Conservation (phyloP, 2,888 invertebrate genomes). For the Empis livida region DNA sequence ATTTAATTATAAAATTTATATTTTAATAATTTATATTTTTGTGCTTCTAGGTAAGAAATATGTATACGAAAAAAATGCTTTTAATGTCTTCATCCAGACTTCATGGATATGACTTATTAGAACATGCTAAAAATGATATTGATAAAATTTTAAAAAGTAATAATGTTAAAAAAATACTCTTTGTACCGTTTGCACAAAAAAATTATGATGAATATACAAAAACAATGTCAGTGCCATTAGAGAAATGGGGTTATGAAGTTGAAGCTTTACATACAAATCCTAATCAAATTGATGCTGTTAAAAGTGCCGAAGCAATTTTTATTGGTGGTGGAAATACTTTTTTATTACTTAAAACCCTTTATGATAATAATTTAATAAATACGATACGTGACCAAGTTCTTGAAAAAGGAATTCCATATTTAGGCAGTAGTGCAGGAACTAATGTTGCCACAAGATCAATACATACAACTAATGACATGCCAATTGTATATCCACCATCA, state of each 20-base stretch:
- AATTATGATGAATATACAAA: constrained; percentile 52
- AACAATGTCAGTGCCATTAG: constrained; percentile 44
- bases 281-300: constrained; percentile 44
- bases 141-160: constrained; percentile 46
- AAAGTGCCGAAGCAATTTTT: constrained; percentile 54
- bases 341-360: constrained; percentile 53
- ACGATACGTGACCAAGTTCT: constrained; percentile 49
- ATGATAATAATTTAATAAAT: constrained; percentile 50
- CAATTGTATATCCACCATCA: constrained; percentile 60
- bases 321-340: constrained; percentile 76
- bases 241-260: constrained; percentile 50
- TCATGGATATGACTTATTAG: constrained; percentile 50
- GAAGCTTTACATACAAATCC: constrained; percentile 50
- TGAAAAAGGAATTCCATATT: constrained; percentile 51
- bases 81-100: constrained; percentile 58
- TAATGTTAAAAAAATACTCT: constrained; percentile 49
- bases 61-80: too few relatives aligned
- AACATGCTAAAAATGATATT: constrained; percentile 53
- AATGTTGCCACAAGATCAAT: constrained; percentile 71
- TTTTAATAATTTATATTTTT: not conserved
- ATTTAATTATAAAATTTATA: not conserved
- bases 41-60: too few relatives aligned
- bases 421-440: constrained; percentile 71
- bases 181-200: constrained; percentile 61
- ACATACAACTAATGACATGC: constrained; percentile 81